phyloP scores from a whole-genome alignment of 2,888 invertebrate genomes.

The Dermolepida albohirtum region DNA sequence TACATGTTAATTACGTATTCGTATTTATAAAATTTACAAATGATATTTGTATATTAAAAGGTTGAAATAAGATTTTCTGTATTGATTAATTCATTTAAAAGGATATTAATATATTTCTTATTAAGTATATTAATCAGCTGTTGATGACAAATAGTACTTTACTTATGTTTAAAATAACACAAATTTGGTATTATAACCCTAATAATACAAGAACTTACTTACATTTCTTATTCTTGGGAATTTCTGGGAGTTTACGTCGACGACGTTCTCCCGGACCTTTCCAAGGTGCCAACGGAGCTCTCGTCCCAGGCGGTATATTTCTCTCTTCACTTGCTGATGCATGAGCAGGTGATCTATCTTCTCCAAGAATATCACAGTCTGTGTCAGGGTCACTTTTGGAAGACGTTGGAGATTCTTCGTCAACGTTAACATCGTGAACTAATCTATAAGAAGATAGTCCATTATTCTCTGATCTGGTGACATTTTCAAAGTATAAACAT shows the following conservation, averaged over 20 bases:
- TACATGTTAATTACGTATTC: too few relatives aligned
- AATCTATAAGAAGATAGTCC: conserved; percentile 69
- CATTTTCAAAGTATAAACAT: background rate
- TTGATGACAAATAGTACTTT: too few relatives aligned
- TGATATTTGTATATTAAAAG: too few relatives aligned
- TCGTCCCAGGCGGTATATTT: conserved; percentile 30
- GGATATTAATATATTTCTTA: too few relatives aligned
- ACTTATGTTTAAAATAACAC: too few relatives aligned
- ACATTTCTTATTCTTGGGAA: conserved; percentile 91
- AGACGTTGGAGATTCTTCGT: conserved; percentile 83
- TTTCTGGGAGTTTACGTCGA: conserved; percentile 88
- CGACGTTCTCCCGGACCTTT: conserved; percentile 70
- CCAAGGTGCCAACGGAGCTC: conserved; percentile 50
- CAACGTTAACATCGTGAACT: conserved; percentile 85
- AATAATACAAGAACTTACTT: conserved; percentile 60
- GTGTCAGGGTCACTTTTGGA: conserved; percentile 79
- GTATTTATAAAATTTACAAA: too few relatives aligned
- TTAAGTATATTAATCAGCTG: too few relatives aligned
- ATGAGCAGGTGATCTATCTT: conserved; percentile 46
- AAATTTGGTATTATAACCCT: too few relatives aligned
- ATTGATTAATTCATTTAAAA: too few relatives aligned
- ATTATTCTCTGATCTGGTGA: background rate
- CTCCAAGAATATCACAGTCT: conserved; percentile 63
- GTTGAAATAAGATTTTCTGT: too few relatives aligned
- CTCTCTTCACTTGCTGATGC: conserved; percentile 39